A percentile compares a stretch with the other conserved stretches of the same genome.
Evolutionary conservation across 2,888 invertebrate genomes (phyloP).

Genomic region (Hirudinaria manillensis): DNA sequence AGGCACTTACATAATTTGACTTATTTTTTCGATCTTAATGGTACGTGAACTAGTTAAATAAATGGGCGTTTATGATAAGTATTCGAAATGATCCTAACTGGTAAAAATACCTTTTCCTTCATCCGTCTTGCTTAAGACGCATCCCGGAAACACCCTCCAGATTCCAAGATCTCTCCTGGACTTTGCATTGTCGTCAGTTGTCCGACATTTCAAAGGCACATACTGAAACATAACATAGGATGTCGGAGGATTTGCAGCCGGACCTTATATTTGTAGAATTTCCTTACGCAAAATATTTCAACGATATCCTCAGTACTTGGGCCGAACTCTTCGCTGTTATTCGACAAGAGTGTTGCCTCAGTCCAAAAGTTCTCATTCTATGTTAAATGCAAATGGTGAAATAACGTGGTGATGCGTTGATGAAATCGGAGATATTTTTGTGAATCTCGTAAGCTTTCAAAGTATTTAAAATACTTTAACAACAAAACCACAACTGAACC

Average conservation of each 20-base stretch:
- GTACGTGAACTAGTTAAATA: too few species aligned
- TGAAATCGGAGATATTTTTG: too few species aligned
- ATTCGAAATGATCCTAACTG: too few species aligned
- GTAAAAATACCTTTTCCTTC: not conserved
- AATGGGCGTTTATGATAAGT: too few species aligned
- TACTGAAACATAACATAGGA: conserved; percentile 8
- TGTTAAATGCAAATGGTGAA: too few species aligned
- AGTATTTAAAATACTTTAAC: too few species aligned
- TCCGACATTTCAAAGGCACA: conserved; percentile 14
- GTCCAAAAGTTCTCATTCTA: conserved; percentile 10
- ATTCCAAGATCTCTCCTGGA: conserved; percentile 14
- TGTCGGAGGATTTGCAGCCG: not conserved
- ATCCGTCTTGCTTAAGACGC: conserved; percentile 6
- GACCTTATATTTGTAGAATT: too few species aligned
- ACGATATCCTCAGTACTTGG: not conserved
- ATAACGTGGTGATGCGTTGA: not conserved
- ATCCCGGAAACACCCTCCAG: conserved; percentile 29
- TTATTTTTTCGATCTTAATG: too few species aligned
- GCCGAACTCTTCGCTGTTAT: conserved; percentile 2
- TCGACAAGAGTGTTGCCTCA: conserved; percentile 15
- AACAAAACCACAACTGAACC: too few species aligned
- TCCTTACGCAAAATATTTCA: conserved; percentile 23
- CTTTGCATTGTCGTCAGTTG: not conserved
- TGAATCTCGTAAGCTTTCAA: too few species aligned
- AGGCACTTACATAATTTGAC: too few species aligned